Base-by-base conservation (phyloP, 2,888 invertebrate genomes). In the Stictocephala bisonia region DNA sequence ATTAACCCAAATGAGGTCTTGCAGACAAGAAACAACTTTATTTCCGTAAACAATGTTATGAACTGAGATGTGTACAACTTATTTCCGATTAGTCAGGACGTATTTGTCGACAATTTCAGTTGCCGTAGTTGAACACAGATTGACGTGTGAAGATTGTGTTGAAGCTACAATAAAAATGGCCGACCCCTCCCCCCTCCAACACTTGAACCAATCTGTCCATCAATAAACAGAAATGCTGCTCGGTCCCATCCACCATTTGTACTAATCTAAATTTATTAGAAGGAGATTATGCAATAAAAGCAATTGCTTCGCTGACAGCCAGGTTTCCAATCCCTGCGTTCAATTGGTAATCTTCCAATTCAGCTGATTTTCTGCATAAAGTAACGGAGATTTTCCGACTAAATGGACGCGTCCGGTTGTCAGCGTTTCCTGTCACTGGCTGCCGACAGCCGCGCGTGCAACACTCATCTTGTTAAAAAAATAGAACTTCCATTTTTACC, bases 231-330 rank as follows among this genome's bases (percentile, higher is more conserved):
- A 71, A 58, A 71, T 48, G 68, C 68, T 48, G 67, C 48, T 27
- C 48, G 20, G 48, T 20, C 24, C 29, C 41, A 35, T 26, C 18
- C 44, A 77, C 78, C 78, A 78, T 78, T 78, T 78, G 78, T 78
- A 78, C 76, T 78, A 78, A 78, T 78, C 76, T 78, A 78, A 78
- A 78, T 78, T 78, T 78, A 78, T 78, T 78, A 77, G 74, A 27
- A 51, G 67, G 74, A 73, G 77, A 75, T 78, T 78, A 78, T 78
- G 78, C 78, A 78, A 78, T 78, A 77, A 78, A 78, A 75, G 74
- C 78, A 78, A 78, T 78, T 78, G 77, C 68, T 40, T 29, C 44
- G n/a, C 31, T 56, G 56, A 41, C 69, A 68, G 35, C 27, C 58
- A 69, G 69, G 48, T 60, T 58, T 50, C 27, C 56, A 60, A 51